Evolutionary conservation across 2,888 invertebrate species (phyloP), one percentile per base, ranked within the genome.

Genomic region (Dicyrtoma fusca): DNA sequence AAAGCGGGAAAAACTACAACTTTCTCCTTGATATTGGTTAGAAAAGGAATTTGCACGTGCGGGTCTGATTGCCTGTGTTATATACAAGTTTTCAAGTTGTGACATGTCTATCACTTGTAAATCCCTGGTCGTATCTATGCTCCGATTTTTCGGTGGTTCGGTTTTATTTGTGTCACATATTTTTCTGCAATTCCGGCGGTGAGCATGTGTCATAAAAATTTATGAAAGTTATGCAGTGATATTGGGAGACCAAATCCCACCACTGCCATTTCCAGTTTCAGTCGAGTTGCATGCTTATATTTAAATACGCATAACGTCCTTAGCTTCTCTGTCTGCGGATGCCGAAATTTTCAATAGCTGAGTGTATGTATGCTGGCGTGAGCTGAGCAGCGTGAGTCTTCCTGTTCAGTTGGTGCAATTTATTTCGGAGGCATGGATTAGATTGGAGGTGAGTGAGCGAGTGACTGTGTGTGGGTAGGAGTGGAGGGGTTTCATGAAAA

Each of bases 331-430:
- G 25, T n/a, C 10, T 25, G 19, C 17, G 13, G 42, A 23, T 14
- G 21, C 49, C 49, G 64, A 25, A 19, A 64, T 49, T 49, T 64
- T 1, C 42, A 61, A 34, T 19, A 5, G 47, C 21, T 49, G 6
- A 47, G 4, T 13, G 57, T 23, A 11, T 57, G 23, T 13, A 11
- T n/a, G 23, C 25, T 23, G 23, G 1, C 21, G 57, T 14, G 57
- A 13, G 57, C 14, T 57, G 49, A 64, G n/a, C 44, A 45, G 21
- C 19, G 21, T 45, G 49, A 47, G 4, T 34, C 34, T 34, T 34
- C 34, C 34, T 34, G 34, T 34, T 34, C 47, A 66, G 21, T 66
- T 66, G 53, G 53, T 66, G 53, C 53, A 66, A 42, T 66, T 66
- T 66, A 53, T 66, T 63, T 66, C 19, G 44, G 11, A 66, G 14